Conservation (phyloP, 2,797 vertebrate species). For the Natrix natrix region DNA sequence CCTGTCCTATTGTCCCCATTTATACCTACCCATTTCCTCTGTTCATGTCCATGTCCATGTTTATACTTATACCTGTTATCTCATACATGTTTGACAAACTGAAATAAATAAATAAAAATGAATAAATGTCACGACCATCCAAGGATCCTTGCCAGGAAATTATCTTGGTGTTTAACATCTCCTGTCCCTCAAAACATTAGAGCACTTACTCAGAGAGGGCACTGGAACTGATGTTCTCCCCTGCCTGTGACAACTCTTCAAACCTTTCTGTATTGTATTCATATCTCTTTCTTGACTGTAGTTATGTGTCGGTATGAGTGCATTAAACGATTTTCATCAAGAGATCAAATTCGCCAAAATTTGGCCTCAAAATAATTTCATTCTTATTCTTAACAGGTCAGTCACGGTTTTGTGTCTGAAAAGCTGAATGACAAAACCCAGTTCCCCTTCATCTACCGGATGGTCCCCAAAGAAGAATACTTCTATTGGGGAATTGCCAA, state of each 20-base stretch:
- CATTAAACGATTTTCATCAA: not conserved
- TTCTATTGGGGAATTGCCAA: not conserved
- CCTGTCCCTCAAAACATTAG: not conserved
- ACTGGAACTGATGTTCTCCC: not conserved
- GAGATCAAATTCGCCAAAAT: not conserved
- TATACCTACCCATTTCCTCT: too few relatives aligned
- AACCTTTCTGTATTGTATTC: not conserved
- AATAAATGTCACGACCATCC: not conserved
- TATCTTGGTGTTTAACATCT: too few relatives aligned
- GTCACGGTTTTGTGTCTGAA: not conserved
- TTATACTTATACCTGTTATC: too few relatives aligned
- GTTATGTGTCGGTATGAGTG: too few relatives aligned
- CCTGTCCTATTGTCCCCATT: too few relatives aligned
- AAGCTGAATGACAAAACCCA: not conserved
- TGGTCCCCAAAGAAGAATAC: not conserved
- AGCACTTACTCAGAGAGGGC: not conserved
- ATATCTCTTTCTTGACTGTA: too few relatives aligned
- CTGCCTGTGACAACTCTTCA: too few relatives aligned
- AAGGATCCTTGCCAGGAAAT: not conserved
- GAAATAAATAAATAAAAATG: too few relatives aligned
- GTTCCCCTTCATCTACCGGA: not conserved
- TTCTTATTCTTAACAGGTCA: not conserved
- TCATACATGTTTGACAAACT: too few relatives aligned
- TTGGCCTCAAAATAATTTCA: not conserved
- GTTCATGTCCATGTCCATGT: too few relatives aligned